Conservation (phyloP, 2,797 vertebrate genomes). For the Malacoraja senta region DNA sequence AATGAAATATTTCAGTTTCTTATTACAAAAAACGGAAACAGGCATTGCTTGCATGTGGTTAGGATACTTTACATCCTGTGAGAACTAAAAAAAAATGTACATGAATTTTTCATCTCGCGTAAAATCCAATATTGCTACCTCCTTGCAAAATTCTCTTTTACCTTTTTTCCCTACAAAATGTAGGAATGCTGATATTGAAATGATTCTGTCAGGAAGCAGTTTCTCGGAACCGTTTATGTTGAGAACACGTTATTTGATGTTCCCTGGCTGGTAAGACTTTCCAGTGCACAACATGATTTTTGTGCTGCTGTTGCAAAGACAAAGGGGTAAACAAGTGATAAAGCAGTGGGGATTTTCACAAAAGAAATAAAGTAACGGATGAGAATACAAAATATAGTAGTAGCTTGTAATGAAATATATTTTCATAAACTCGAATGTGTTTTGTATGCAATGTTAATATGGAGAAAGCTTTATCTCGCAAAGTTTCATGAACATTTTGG, state of each 20-base stretch:
- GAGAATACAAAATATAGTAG: background rate
- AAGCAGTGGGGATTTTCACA: background rate
- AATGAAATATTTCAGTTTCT: background rate
- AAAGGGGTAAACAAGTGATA: background rate
- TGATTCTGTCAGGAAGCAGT: constrained; percentile 79
- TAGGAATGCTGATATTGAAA: constrained; percentile 83
- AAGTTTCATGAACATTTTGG: background rate
- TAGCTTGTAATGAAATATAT: background rate
- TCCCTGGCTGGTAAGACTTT: constrained; percentile 82
- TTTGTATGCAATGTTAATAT: background rate
- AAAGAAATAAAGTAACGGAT: background rate
- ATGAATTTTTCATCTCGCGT: background rate
- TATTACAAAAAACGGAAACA: background rate
- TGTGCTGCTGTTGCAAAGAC: background rate
- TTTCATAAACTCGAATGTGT: background rate
- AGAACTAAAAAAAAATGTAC: background rate
- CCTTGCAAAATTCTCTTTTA: background rate
- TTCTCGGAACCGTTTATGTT: constrained; percentile 81
- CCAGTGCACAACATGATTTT: background rate
- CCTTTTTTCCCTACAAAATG: background rate
- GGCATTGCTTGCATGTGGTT: background rate
- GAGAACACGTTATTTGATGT: constrained; percentile 82
- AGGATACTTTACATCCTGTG: background rate
- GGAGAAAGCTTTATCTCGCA: background rate
- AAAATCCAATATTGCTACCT: too few relatives aligned